Percentiles rank a stretch among this genome's conserved stretches.
phyloP scores from a whole-genome alignment of 2,888 invertebrate genomes.

The Asteroscopus sphinx region DNA sequence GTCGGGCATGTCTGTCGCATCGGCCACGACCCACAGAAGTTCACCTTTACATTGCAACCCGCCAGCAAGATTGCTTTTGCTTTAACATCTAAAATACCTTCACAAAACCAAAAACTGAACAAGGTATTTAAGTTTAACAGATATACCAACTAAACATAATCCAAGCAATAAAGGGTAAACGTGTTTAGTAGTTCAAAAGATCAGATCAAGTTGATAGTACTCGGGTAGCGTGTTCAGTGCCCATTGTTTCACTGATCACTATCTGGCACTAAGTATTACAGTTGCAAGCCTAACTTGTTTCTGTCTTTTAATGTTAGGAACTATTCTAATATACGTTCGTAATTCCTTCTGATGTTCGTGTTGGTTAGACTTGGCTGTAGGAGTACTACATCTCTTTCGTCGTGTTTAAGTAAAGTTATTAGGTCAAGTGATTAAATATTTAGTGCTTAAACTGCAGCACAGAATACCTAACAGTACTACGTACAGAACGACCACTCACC shows the following conservation, averaged over 20 bases:
- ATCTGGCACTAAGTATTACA: constrained; percentile 49
- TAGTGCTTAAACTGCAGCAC: not conserved
- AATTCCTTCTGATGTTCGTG: constrained; percentile 28
- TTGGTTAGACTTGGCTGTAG: constrained; percentile 8
- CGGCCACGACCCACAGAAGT: no score
- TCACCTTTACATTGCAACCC: no score
- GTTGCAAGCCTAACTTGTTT: constrained; percentile 41
- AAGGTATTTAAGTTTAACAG: constrained; percentile 27
- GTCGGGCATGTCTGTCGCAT: no score
- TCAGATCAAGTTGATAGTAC: constrained; percentile 33
- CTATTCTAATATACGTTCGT: constrained; percentile 25
- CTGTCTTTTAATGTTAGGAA: constrained; percentile 38
- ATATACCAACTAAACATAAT: constrained; percentile 36
- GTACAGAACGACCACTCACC: no score
- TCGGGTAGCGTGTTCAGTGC: constrained; percentile 44
- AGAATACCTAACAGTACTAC: no score
- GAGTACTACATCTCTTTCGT: constrained; percentile 14
- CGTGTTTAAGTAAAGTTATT: not conserved
- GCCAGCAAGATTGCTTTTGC: no score
- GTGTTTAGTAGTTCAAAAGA: constrained; percentile 49
- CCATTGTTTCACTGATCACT: constrained; percentile 45
- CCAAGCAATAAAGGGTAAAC: constrained; percentile 36
- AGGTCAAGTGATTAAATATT: not conserved
- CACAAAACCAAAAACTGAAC: constrained; percentile 16
- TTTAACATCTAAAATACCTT: not conserved